Evolutionary conservation across 2,888 invertebrate genomes (phyloP).

Genomic region (Papilio demoleus): DNA sequence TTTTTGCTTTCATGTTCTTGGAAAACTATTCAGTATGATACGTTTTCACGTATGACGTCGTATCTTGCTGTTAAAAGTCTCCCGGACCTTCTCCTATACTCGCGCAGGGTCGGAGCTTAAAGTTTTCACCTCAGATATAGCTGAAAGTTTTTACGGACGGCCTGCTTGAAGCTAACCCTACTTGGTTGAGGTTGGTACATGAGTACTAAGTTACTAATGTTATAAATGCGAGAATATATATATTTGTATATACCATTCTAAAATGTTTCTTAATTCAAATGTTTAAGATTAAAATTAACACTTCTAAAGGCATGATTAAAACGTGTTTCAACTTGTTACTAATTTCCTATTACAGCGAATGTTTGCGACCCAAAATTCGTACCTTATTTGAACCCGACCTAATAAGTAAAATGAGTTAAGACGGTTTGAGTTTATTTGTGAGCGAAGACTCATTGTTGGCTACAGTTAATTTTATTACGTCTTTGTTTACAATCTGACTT

Average conservation of each 20-base stretch:
- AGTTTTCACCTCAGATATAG: too few relatives aligned
- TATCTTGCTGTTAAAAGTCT: too few relatives aligned
- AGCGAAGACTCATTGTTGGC: slow-evolving; percentile 23
- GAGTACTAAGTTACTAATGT: too few relatives aligned
- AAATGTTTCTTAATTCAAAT: background rate
- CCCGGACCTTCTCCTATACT: too few relatives aligned
- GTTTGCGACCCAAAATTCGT: background rate
- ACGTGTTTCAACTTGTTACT: background rate
- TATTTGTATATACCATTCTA: too few relatives aligned
- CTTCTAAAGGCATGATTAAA: background rate
- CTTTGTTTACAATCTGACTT: slow-evolving; percentile 28
- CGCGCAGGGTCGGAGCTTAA: too few relatives aligned
- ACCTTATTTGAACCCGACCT: slow-evolving; percentile 11
- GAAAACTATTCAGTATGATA: too few relatives aligned
- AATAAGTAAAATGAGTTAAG: slow-evolving; percentile 29
- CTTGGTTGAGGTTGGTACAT: too few relatives aligned
- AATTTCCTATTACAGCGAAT: slow-evolving; percentile 11
- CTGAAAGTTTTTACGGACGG: too few relatives aligned
- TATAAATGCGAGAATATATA: too few relatives aligned
- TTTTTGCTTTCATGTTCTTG: background rate
- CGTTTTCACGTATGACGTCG: too few relatives aligned
- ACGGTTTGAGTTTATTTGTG: slow-evolving; percentile 9
- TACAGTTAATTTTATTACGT: slow-evolving; percentile 29
- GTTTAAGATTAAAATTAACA: background rate
- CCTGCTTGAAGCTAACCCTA: too few relatives aligned